phyloP scores from a whole-genome alignment of 2,113 vertebrate species.

The Calidris pygmaea region DNA sequence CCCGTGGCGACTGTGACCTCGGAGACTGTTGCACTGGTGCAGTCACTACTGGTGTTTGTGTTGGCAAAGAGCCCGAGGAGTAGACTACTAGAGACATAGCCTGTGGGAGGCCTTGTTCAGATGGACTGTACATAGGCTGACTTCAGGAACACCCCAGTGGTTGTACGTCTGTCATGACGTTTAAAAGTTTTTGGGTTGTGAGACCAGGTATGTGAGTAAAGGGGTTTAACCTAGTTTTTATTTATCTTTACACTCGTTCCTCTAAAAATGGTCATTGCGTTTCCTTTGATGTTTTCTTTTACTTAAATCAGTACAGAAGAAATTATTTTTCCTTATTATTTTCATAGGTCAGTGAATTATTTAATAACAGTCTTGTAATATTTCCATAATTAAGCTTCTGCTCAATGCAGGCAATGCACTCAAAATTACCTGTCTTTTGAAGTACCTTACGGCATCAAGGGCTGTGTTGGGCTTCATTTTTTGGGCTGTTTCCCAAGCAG shows the following conservation, averaged over 20 bases:
- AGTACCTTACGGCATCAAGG: neutral
- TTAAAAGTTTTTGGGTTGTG: neutral
- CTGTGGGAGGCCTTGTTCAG: neutral
- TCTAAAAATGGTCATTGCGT: neutral
- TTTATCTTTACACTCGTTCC: neutral
- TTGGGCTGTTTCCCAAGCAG: neutral
- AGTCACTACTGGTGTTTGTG: neutral
- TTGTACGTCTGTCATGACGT: neutral
- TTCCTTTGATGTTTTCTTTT: neutral
- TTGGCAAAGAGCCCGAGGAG: neutral
- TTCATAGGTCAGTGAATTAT: neutral
- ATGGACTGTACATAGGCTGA: neutral
- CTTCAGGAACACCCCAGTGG: neutral
- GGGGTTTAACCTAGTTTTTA: neutral
- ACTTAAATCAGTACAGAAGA: neutral
- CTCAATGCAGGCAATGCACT: neutral
- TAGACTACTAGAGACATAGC: neutral
- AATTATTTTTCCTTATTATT: neutral
- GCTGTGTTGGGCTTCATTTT: neutral
- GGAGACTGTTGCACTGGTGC: accelerated
- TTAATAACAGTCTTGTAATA: neutral
- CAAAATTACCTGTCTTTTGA: neutral
- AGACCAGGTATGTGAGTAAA: neutral
- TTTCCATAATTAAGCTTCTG: neutral
- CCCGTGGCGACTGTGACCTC: accelerated